A percentile compares a stretch with the other conserved stretches of the same genome.
Conservation (phyloP, 1,140 invertebrate genomes). For the Carposina sasakii region DNA sequence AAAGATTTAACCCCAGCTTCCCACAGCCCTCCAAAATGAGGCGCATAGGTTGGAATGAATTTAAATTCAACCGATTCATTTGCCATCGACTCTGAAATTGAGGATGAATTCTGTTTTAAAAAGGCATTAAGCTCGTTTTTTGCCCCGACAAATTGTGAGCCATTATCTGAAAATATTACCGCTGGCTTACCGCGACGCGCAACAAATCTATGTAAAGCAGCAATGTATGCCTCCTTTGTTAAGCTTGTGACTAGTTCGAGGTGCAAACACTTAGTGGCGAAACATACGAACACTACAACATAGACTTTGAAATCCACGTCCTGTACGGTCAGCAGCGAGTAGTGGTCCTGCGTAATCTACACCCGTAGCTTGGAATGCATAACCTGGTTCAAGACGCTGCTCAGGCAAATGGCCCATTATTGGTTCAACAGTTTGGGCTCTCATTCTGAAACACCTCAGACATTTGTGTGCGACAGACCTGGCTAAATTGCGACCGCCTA, state of each 20-base stretch:
- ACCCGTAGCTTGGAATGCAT: constrained; percentile 11
- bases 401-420: constrained; percentile 7
- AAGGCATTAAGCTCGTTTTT: constrained; percentile 3
- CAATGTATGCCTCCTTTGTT: constrained; percentile 35
- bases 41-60: constrained; percentile 9
- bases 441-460: constrained; percentile 1
- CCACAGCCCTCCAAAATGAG: constrained; percentile 25
- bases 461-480: constrained; percentile 5
- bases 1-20: constrained; percentile 25
- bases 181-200: constrained; percentile 20
- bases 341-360: constrained; percentile 38
- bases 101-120: neutral
- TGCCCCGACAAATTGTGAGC: constrained; percentile 22
- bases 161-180: constrained; percentile 37
- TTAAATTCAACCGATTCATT: constrained; percentile 6
- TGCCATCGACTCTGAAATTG: neutral
- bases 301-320: constrained; percentile 40
- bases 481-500: constrained; percentile 26
- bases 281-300: constrained; percentile 48
- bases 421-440: constrained; percentile 1
- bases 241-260: constrained; percentile 50
- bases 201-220: constrained; percentile 33
- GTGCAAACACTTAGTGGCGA: constrained; percentile 45
- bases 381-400: constrained; percentile 5
- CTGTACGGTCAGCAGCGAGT: constrained; percentile 16